Conservation (phyloP, 2,888 invertebrate genomes). For the Chalcosyrphus nemorum region DNA sequence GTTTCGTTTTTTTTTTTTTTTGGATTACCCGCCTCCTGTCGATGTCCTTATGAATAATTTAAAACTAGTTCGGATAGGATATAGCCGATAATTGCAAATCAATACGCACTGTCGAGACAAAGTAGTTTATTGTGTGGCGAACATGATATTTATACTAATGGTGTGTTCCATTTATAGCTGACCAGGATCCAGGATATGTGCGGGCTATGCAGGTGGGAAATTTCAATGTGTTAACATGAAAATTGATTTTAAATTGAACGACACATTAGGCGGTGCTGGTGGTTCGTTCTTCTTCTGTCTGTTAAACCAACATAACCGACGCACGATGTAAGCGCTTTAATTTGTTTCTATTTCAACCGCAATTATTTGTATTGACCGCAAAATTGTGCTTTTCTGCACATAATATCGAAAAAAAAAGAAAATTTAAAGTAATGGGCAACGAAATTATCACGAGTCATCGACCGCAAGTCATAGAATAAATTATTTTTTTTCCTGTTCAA, state of each 20-base stretch:
- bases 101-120: neutral
- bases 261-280: neutral
- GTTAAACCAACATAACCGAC: neutral
- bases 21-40: neutral
- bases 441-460: neutral
- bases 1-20: neutral
- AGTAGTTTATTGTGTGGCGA: neutral
- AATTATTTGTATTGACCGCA: constrained; percentile 3
- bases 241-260: constrained; percentile 33
- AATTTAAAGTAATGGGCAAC: neutral
- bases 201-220: constrained; percentile 15
- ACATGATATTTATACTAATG: neutral
- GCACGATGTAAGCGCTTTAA: neutral
- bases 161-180: constrained; percentile 16
- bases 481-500: neutral
- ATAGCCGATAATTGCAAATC: neutral
- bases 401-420: neutral
- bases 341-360: neutral
- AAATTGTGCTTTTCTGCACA: neutral
- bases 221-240: constrained; percentile 41
- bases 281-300: neutral
- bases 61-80: neutral
- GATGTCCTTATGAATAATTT: neutral
- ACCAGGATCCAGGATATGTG: neutral
- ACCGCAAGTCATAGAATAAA: neutral